Conservation (phyloP, 2,888 invertebrate species). For the Nephrocerus scutellatus region DNA sequence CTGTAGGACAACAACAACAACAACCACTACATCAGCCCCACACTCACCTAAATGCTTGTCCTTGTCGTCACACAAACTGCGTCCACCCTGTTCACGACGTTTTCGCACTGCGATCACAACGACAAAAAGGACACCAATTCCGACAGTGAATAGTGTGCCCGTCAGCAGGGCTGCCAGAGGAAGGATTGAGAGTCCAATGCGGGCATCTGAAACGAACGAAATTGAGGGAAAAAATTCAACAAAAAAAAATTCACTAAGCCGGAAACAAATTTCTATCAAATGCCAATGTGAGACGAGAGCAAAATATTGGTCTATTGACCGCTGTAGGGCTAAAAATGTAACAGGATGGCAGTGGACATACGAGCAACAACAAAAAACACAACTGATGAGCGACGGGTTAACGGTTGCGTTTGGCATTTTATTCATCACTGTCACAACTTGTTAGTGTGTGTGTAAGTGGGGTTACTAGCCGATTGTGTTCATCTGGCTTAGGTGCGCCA, state of each 20-base stretch:
- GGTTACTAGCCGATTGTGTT: too few relatives aligned
- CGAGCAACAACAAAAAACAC: too few relatives aligned
- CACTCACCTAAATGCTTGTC: slow-evolving; percentile 47
- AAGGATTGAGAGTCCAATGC: slow-evolving; percentile 61
- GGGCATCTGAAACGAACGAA: slow-evolving; percentile 53
- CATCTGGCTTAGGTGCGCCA: too few relatives aligned
- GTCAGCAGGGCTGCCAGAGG: slow-evolving; percentile 64
- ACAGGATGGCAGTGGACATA: too few relatives aligned
- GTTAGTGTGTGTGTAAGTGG: too few relatives aligned
- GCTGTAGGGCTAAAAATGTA: too few relatives aligned
- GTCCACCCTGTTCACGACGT: slow-evolving; percentile 53
- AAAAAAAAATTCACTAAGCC: background rate
- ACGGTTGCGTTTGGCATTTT: too few relatives aligned
- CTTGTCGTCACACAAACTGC: slow-evolving; percentile 50
- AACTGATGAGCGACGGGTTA: too few relatives aligned
- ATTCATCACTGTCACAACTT: too few relatives aligned
- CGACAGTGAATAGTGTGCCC: slow-evolving; percentile 60
- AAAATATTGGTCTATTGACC: slow-evolving; percentile 2
- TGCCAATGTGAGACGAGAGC: slow-evolving; percentile 1
- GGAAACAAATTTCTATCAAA: background rate
- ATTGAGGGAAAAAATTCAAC: background rate
- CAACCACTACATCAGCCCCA: too few relatives aligned
- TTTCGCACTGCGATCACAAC: slow-evolving; percentile 59
- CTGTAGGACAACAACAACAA: too few relatives aligned
- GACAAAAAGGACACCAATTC: slow-evolving; percentile 57